Base-by-base conservation (phyloP, 2,113 vertebrate genomes). In the Laterallus jamaicensis region DNA sequence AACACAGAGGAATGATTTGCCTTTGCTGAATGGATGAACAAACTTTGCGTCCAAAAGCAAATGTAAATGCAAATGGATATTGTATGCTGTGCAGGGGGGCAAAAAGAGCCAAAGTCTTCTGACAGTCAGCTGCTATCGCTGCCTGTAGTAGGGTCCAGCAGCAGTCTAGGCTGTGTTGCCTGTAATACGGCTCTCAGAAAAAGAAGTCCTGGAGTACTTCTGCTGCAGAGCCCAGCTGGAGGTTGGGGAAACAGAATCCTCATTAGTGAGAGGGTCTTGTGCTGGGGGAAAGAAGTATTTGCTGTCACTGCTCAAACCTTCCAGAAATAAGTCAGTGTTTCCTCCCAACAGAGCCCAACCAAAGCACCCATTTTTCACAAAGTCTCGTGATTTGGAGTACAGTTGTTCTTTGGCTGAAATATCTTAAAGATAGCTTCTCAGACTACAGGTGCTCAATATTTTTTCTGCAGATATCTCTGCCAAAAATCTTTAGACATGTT, bases 71-170 rank as follows among this genome's bases (percentile, higher is more conserved):
- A 90, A 70, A 55, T 1, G 1, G 24, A 7, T 52, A 47, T 16
- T 67, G 24, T 10, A 37, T 42, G 28, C 6, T 42, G 66, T 7
- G 8, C 2, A 6, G 9, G 3, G 2, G 10, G 49, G 49, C 44
- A 47, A 64, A 15, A 52, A 76, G 16, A 73, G 9, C 4, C 26
- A 24, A 80, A 76, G 35, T 17, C 19, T 71, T 59, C 50, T 80
- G 59, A 31, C 24, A n/a, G 18, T 37, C 0, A 0, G 14, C 19
- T 0, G 0, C 39, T 50, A 32, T 20, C 28, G 5, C 39, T 73
- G 35, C 17, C 70, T 77, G 21, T 49, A 49, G 18, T 8, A 49
- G 28, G 14, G 13, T 58, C 24, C 58, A 79, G 42, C 42, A 80
- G 26, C 44, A 71, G 18, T 10, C 2, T 2, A 22, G 31, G 15